Base-by-base conservation (phyloP, 2,113 vertebrate genomes). In the Nothoprocta pentlandii region DNA sequence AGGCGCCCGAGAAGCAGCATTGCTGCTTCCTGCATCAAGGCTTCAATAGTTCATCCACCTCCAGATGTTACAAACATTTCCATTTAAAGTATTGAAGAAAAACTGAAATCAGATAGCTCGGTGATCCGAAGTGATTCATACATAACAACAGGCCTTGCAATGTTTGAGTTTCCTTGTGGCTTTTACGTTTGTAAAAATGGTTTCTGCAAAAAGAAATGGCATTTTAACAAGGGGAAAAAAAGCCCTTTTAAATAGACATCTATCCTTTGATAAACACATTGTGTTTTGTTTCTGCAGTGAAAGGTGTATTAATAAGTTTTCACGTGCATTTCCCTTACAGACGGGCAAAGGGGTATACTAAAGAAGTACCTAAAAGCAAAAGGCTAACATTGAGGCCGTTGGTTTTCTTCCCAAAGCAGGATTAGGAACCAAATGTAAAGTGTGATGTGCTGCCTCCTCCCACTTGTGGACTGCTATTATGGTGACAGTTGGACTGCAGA, bases 391-490 rank as follows among this genome's bases (percentile, higher is more conserved):
- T 85, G 82, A 83, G 34, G 77, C 64, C 44, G 34, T n/a, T 41
- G 32, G 58, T 86, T 87, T 81, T 73, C 69, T 92, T 89, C 47
- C 42, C 42, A 51, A 71, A 64, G 49, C 58, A 92, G 36, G 22
- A 44, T 47, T 84, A 79, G 80, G 53, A 90, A 92, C 92, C 0
- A 1, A 56, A 80, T 12, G 21, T 78, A 66, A 88, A 87, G 80
- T 30, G 80, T 3, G 22, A 83, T 80, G 76, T 83, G 46, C 62
- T 78, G 82, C 62, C 85, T 75, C 85, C 21, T 96, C 69, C 77
- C 58, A 81, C 83, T 86, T 81, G 80, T 73, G 73, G 58, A 34
- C 30, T 63, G 58, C 80, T 93, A 81, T 96, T 94, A 93, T 66
- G 92, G 80, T 17, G 62, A 54, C 76, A 83, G 61, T 8, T n/a